Percentiles rank a stretch among this genome's conserved stretches.
Conservation (phyloP, 2,113 vertebrate genomes). For the Gavialis gangeticus region DNA sequence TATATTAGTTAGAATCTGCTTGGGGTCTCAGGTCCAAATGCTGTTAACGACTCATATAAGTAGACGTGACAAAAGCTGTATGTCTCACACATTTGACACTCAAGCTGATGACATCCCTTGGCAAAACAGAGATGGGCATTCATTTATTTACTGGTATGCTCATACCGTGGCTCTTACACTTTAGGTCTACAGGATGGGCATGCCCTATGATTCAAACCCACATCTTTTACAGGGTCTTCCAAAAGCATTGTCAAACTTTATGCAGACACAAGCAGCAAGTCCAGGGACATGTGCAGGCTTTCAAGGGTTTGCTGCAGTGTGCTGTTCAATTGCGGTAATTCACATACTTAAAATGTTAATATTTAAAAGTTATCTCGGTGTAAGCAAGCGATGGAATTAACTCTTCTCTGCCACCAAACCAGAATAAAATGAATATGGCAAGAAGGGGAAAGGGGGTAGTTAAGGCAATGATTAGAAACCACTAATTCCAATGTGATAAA, state of each 20-base stretch:
- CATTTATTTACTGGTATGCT: background rate
- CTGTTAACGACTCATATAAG: background rate
- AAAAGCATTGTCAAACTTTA: background rate
- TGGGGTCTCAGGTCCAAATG: background rate
- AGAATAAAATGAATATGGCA: background rate
- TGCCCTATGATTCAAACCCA: background rate
- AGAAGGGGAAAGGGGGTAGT: background rate
- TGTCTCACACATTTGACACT: too few species aligned
- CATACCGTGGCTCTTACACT: background rate
- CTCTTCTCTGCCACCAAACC: background rate
- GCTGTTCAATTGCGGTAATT: background rate
- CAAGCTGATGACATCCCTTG: background rate
- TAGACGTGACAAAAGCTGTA: background rate
- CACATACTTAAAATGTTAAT: background rate
- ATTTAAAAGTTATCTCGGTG: background rate
- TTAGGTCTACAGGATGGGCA: background rate
- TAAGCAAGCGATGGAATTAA: background rate
- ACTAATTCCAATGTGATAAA: background rate
- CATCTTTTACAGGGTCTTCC: background rate
- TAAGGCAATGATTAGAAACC: background rate
- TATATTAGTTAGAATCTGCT: background rate
- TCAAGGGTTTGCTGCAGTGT: background rate
- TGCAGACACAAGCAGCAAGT: background rate
- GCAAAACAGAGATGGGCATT: background rate
- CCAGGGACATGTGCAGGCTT: fast-evolving